Conservation (phyloP, 2,888 invertebrate species). For the Leptinotarsa rubiginosa region DNA sequence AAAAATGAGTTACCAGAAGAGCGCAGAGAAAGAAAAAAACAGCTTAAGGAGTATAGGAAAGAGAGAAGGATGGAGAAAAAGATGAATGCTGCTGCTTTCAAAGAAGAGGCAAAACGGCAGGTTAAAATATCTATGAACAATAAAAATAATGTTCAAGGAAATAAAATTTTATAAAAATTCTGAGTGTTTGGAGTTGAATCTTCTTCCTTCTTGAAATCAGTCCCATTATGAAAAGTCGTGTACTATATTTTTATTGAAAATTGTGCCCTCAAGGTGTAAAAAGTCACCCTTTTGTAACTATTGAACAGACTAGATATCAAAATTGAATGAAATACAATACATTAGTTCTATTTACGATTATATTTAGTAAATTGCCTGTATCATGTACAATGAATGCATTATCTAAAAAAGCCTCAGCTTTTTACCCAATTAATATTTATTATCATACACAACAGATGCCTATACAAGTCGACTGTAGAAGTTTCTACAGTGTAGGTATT, state of each 20-base stretch:
- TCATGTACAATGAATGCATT: no score
- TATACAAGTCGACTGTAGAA: neutral
- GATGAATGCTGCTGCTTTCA: conserved; percentile 83
- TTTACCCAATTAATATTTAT: neutral
- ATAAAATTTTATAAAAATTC: conserved; percentile 70
- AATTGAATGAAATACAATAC: no score
- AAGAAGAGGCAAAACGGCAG: conserved; percentile 85
- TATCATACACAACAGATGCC: neutral
- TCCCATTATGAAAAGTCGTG: no score
- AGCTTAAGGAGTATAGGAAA: conserved; percentile 81
- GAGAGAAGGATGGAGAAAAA: conserved; percentile 86
- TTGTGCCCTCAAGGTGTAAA: no score
- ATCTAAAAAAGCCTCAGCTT: no score
- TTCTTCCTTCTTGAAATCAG: no score
- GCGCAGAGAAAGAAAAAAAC: conserved; percentile 79
- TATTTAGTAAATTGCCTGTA: no score
- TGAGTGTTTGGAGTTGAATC: no score
- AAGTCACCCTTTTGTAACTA: no score
- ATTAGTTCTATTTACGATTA: no score
- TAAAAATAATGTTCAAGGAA: conserved; percentile 79
- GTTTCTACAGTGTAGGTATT: neutral
- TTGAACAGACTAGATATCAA: no score
- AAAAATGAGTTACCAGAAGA: conserved; percentile 85
- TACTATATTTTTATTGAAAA: no score
- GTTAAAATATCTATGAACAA: conserved; percentile 83